Evolutionary conservation across 2,113 vertebrate genomes (phyloP).

Genomic region (Coptodon rendalli): DNA sequence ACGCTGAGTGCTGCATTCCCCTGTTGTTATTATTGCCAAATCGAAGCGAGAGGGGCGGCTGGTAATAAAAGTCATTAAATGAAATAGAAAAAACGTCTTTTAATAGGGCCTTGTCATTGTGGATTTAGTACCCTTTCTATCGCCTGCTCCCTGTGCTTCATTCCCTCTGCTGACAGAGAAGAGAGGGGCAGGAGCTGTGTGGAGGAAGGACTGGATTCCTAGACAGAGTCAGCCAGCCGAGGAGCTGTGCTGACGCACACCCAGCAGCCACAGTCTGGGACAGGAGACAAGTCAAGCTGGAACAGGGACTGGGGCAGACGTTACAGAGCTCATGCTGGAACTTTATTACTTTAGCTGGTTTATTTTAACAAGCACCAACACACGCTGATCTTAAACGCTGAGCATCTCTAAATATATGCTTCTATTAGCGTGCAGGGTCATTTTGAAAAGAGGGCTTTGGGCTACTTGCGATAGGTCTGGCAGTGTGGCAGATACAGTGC

Average conservation of each 20-base stretch:
- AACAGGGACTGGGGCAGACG: conserved; percentile 43
- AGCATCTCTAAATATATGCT: conserved; percentile 1
- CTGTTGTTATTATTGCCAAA: conserved; percentile 72
- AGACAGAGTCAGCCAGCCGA: conserved; percentile 64
- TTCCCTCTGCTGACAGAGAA: conserved; percentile 7
- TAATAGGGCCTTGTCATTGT: conserved; percentile 69
- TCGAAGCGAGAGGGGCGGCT: conserved; percentile 60
- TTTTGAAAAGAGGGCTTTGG: conserved; percentile 9
- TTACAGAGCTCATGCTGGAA: conserved; percentile 40
- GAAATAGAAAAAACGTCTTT: conserved; percentile 63
- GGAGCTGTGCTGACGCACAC: conserved; percentile 64
- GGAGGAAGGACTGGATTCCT: conserved; percentile 58
- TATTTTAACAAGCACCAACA: conserved; percentile 45
- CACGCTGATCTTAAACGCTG: conserved; percentile 1
- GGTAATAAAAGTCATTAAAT: conserved; percentile 72
- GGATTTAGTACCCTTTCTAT: conserved; percentile 64
- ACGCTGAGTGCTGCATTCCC: conserved; percentile 68
- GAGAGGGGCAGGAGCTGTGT: conserved; percentile 34
- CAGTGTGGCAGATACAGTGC: conserved; percentile 10
- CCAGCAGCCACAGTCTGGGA: conserved; percentile 70
- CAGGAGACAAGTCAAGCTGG: conserved; percentile 57
- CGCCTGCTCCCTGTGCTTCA: conserved; percentile 11
- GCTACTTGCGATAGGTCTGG: not conserved
- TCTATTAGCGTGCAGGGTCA: not conserved
- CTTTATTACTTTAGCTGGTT: conserved; percentile 61